Conservation (phyloP, 2,113 vertebrate species). For the Pseudopodoces humilis region DNA sequence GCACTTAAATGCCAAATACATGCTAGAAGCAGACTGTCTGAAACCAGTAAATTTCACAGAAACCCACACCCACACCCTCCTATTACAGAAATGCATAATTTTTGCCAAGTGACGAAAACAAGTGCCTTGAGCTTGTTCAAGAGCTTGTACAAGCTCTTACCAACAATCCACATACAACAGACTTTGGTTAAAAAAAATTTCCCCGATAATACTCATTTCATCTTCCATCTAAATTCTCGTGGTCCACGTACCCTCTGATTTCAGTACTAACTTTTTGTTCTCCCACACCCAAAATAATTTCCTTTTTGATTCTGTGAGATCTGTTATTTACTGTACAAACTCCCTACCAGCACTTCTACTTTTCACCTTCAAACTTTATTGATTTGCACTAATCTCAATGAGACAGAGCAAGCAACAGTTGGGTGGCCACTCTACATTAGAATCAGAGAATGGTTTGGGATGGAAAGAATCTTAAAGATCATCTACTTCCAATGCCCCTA, state of each 20-base stretch:
- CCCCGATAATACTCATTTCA: neutral
- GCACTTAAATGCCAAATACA: neutral
- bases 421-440: neutral
- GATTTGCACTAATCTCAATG: neutral
- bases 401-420: neutral
- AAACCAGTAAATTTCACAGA: neutral
- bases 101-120: neutral
- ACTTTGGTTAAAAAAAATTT: neutral
- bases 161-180: accelerated
- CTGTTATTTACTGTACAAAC: neutral
- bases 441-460: neutral
- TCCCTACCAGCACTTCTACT: neutral
- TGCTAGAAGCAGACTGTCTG: neutral
- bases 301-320: neutral
- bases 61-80: neutral
- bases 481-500: neutral
- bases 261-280: neutral
- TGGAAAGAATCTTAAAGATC: neutral
- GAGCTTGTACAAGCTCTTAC: neutral
- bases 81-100: neutral
- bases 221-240: neutral
- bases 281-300: neutral
- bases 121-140: neutral
- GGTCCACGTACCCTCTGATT: neutral
- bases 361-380: neutral